Conservation (phyloP, 2,888 invertebrate genomes). For the Chrysodeixis includens region DNA sequence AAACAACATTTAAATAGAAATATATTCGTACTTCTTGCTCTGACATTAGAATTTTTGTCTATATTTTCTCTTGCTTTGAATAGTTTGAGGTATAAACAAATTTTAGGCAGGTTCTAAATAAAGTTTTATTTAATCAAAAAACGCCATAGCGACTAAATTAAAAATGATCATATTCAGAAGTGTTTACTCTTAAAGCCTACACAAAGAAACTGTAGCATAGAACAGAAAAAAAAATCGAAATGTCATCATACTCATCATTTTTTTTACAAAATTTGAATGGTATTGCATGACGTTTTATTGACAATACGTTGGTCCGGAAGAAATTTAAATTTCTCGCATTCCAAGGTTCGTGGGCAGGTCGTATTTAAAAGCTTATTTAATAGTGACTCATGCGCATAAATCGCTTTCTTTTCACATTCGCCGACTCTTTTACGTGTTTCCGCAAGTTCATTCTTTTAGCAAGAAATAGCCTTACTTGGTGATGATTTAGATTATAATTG, state of each 20-base stretch:
- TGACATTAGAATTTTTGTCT: too few relatives aligned
- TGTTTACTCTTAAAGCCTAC: neutral
- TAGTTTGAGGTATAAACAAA: too few relatives aligned
- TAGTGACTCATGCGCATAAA: slow-evolving; percentile 62
- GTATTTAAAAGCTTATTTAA: slow-evolving; percentile 58
- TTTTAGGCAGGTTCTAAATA: too few relatives aligned
- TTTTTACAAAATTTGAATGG: neutral
- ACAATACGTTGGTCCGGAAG: slow-evolving; percentile 60
- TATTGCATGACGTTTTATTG: slow-evolving; percentile 23
- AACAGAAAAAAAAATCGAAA: neutral
- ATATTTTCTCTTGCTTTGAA: too few relatives aligned
- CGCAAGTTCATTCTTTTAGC: slow-evolving; percentile 32
- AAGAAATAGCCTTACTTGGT: neutral
- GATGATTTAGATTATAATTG: neutral
- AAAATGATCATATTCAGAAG: neutral
- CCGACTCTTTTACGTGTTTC: slow-evolving; percentile 40
- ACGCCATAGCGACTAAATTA: neutral
- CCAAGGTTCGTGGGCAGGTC: slow-evolving; percentile 40
- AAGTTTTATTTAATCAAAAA: neutral
- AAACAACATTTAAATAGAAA: too few relatives aligned
- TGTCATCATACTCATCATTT: neutral
- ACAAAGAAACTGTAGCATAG: neutral
- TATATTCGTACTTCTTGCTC: too few relatives aligned
- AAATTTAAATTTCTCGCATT: slow-evolving; percentile 65
- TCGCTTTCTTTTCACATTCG: slow-evolving; percentile 66